Percentiles rank a stretch among this genome's conserved stretches.
Conservation (phyloP, 2,113 vertebrate species). For the Prochilodus magdalenae region DNA sequence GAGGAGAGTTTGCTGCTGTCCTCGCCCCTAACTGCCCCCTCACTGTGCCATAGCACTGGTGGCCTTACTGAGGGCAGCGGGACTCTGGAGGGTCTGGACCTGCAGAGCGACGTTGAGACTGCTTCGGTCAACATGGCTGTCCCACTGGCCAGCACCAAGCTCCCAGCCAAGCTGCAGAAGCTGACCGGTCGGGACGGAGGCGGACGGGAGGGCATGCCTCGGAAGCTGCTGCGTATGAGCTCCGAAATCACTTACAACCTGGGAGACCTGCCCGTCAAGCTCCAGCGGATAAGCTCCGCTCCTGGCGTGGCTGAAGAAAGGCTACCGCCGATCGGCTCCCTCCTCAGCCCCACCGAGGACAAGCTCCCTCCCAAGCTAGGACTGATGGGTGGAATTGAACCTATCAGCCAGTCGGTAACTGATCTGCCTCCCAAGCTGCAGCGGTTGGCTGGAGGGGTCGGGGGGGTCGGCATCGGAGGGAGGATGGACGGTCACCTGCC, state of each 20-base stretch:
- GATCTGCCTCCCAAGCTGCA: constrained; percentile 84
- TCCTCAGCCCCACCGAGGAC: constrained; percentile 88
- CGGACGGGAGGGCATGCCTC: constrained; percentile 64
- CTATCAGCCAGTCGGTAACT: constrained; percentile 79
- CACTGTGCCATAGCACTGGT: constrained; percentile 87
- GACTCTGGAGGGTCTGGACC: constrained; percentile 92
- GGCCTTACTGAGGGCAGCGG: constrained; percentile 87
- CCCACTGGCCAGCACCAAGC: constrained; percentile 75
- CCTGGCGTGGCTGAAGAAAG: constrained; percentile 96
- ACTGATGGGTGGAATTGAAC: constrained; percentile 77
- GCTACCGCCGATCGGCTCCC: constrained; percentile 93
- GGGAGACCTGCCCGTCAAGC: constrained; percentile 96
- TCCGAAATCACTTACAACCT: constrained; percentile 98
- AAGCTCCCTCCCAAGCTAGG: constrained; percentile 80
- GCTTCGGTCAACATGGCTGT: constrained; percentile 49
- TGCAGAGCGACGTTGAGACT: constrained; percentile 87
- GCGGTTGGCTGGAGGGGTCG: constrained; percentile 54
- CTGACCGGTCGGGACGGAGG: constrained; percentile 91
- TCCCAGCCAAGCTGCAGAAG: constrained; percentile 97
- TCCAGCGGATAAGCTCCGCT: constrained; percentile 98
- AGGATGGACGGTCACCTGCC: constrained; percentile 61
- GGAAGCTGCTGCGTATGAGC: constrained; percentile 97
- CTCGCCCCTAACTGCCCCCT: constrained; percentile 93
- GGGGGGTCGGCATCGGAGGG: constrained; percentile 56
- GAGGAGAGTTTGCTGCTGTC: constrained; percentile 96